Percentiles rank a stretch among this genome's conserved stretches.
Evolutionary conservation across 2,113 vertebrate species (phyloP).

Genomic region (Larimichthys polyactis): DNA sequence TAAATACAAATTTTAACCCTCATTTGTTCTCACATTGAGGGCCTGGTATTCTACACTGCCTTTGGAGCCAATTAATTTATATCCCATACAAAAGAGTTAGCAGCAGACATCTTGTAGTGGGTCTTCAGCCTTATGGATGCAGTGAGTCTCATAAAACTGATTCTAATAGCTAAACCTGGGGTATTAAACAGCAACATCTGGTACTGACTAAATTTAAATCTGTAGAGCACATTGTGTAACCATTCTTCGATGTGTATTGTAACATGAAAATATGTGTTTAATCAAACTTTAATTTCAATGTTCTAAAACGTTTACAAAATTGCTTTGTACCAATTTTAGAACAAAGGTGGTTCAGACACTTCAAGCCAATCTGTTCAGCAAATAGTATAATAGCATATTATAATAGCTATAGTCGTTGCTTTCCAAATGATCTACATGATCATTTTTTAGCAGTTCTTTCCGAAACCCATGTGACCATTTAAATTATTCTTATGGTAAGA

Average conservation of each 20-base stretch:
- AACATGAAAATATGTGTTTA: not conserved
- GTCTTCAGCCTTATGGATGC: not conserved
- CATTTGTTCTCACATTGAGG: not conserved
- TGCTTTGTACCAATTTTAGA: not conserved
- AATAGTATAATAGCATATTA: no score
- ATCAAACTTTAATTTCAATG: not conserved
- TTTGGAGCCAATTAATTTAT: not conserved
- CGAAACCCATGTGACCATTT: not conserved
- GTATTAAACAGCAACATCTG: not conserved
- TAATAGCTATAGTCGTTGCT: not conserved
- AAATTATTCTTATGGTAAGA: not conserved
- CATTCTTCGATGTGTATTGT: not conserved
- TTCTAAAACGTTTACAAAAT: not conserved
- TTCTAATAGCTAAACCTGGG: not conserved
- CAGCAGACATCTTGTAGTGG: not conserved
- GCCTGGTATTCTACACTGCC: not conserved
- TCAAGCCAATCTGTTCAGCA: not conserved
- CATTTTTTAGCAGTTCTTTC: not conserved
- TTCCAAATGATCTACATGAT: not conserved
- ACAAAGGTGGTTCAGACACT: not conserved
- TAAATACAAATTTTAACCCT: conserved; percentile 8
- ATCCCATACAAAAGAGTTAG: not conserved
- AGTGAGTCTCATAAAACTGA: not conserved
- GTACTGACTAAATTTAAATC: not conserved
- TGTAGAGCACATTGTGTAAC: not conserved